Base-by-base conservation (phyloP, 2,888 invertebrate species). In the Drosophila melanosoma region DNA sequence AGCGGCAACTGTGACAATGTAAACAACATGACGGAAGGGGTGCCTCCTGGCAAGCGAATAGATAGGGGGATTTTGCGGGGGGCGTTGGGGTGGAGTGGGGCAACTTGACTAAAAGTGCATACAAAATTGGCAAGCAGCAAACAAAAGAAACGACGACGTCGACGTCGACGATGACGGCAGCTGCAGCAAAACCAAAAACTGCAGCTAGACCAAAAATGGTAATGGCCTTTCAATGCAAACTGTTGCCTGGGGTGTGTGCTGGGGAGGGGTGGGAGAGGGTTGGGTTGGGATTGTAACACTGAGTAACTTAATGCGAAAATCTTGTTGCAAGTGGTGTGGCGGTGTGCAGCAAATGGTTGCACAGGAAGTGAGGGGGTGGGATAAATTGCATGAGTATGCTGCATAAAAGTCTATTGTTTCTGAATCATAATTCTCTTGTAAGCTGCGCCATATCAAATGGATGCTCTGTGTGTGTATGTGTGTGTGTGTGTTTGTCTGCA, bases 381-480 rank as follows among this genome's bases (percentile, higher is more conserved):
- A 33, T 51, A 66, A 23, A 59, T 23, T 29, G 26, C 35, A 49
- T 35, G 33, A 81, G 67, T 35, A 51, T 62, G 79, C 57, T 62
- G 74, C 76, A 81, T 83, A 90, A 87, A 90, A 87, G 90, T 90
- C 90, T 85, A 87, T 87, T 87, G 90, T 91, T 89, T 87, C 77
- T 75, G 73, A 76, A 87, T 90, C 87, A 87, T 87, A 87, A 87
- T 90, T 90, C 90, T 90, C 83, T 68, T 90, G 88, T 87, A 87
- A 87, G 90, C 91, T 70, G 63, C 51, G 59, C 58, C 54, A 32
- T 45, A 59, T 64, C 81, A 66, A 65, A 80, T 57, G 69, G 69
- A 76, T 57, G 52, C 52, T 20, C 12, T 42, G 6, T 36, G 5
- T 33, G 11, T 17, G 20, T 35, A 15, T 17, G 20, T 35, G 20